A percentile compares a stretch with the other conserved stretches of the same genome.
Evolutionary conservation across 2,113 vertebrate species (phyloP).

Genomic region (Pelmatolapia mariae): DNA sequence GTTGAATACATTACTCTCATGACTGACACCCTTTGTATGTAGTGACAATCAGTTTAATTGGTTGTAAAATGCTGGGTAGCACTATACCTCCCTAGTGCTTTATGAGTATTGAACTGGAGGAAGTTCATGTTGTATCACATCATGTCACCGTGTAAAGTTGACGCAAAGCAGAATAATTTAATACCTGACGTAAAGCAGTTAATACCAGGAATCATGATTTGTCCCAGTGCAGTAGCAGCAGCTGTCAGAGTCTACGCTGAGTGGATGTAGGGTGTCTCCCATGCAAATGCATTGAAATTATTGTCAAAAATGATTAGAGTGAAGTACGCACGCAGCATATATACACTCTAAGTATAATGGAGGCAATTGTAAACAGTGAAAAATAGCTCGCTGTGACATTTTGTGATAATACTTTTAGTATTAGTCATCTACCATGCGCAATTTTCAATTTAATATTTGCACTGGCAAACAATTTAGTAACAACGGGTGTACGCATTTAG

Average conservation of each 20-base stretch:
- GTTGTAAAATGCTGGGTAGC: background rate
- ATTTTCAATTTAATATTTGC: background rate
- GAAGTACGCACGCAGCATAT: background rate
- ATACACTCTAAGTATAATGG: background rate
- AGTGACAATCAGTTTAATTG: constrained; percentile 50
- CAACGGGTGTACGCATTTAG: background rate
- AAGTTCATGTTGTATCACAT: background rate
- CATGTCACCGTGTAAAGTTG: background rate
- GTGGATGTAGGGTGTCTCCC: background rate
- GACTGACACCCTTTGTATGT: constrained; percentile 28
- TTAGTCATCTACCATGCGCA: background rate
- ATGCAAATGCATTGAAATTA: background rate
- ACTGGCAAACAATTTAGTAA: background rate
- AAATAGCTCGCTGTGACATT: background rate
- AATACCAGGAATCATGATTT: background rate
- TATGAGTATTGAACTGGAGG: background rate
- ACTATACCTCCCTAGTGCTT: background rate
- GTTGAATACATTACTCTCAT: constrained; percentile 35
- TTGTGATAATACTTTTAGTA: background rate
- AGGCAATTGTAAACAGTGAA: background rate
- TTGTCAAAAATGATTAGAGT: background rate
- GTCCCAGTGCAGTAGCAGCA: background rate
- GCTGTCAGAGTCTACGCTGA: background rate
- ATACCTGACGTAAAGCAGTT: background rate
- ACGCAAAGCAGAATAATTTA: background rate